Evolutionary conservation across 2,888 invertebrate genomes (phyloP), one percentile per base, ranked within the genome.

Genomic region (Plagodis dolabraria): DNA sequence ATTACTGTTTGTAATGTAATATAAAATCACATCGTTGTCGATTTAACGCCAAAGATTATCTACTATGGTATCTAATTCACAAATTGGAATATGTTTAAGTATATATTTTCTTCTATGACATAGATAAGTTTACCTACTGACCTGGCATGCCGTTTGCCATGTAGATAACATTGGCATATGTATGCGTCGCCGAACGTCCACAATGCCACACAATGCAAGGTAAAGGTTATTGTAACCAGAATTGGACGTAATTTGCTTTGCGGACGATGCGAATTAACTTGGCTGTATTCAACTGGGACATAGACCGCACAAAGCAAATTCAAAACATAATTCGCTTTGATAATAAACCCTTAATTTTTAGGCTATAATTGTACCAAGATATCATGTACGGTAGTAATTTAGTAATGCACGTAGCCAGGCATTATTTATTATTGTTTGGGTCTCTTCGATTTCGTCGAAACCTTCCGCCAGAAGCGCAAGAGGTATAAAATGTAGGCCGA

Each of bases 141-240:
- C 10, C 11, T 43, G 12, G 6, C 12, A 11, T 43, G 43, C 12
- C 43, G 36, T 36, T 36, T 36, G 7, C 7, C 7, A 12, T 10
- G 34, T 34, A 34, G 6, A 1, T 46, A 34, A 8, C 34, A 34
- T 46, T n/a, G 7, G 33, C 7, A 35, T 35, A 47, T 46, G 34
- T 33, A 11, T 47, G 35, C 35, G 47, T 35, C 47, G 51, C 56
- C 60, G 67, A 69, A 62, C 68, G 72, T 67, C 63, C 69, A 72
- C 79, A 75, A 77, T 75, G 66, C 72, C 70, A 65, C 62, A 86
- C 85, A 87, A 86, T 86, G 79, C 89, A 87, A 89, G 87, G 89
- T 87, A 88, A 88, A 88, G 86, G 85, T 89, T 85, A 88, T 87
- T 87, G 87, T 85, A 75, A 72, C 77, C 81, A 79, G 80, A 84